phyloP scores from a whole-genome alignment of 2,888 invertebrate genomes.

The Cryptocephalus moraei region DNA sequence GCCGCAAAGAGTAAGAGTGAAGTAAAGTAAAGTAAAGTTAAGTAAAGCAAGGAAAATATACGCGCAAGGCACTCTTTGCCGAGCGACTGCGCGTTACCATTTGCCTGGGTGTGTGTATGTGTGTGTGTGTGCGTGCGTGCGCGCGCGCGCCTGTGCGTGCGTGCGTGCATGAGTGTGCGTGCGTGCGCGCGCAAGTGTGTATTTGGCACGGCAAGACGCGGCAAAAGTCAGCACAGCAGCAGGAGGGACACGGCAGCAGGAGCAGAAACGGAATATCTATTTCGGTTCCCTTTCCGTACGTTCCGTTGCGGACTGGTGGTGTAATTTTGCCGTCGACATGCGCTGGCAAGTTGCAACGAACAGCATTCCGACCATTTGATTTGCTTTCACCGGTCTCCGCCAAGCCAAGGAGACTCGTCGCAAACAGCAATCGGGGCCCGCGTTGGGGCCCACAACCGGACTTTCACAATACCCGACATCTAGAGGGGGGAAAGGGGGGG shows the following conservation, averaged over 20 bases:
- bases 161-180: slow-evolving; percentile 8
- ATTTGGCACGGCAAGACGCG: slow-evolving; percentile 16
- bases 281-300: slow-evolving; percentile 20
- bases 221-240: not conserved
- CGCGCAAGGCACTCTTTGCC: not conserved
- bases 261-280: slow-evolving; percentile 17
- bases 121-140: no score
- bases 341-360: not conserved
- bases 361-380: slow-evolving; percentile 24
- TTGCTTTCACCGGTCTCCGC: slow-evolving; percentile 36
- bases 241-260: no score
- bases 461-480: slow-evolving; percentile 36
- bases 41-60: not conserved
- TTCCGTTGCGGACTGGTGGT: not conserved
- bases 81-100: slow-evolving; percentile 21
- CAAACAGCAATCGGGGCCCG: slow-evolving; percentile 35
- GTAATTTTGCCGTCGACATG: not conserved
- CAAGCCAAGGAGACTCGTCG: slow-evolving; percentile 37
- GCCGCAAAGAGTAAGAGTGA: slow-evolving; percentile 28
- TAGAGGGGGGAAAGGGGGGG: slow-evolving; percentile 31
- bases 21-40: no score
- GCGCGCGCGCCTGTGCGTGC: no score
- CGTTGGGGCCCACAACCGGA: slow-evolving; percentile 34
- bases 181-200: not conserved
- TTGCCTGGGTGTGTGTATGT: slow-evolving; percentile 3